Evolutionary conservation across 2,888 invertebrate species (phyloP), one percentile per base, ranked within the genome.

Genomic region (Drosophila quinaria): DNA sequence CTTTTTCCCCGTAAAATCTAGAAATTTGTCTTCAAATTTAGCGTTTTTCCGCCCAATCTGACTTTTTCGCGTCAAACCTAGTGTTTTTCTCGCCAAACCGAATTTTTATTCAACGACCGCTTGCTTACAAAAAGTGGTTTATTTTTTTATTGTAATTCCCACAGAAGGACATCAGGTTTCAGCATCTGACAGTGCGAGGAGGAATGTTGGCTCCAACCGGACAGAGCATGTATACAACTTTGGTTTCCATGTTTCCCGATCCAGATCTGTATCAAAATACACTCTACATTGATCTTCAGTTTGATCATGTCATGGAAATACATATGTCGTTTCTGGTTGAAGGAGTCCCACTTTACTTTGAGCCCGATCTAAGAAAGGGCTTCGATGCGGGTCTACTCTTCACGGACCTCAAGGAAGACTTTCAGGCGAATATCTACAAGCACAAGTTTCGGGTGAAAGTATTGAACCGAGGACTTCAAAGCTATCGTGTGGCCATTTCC

Each of bases 271-370:
- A 91, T 64, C 81, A 82, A 35, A 92, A 92, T 63, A 63, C 50
- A 3, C 35, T 92, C 6, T 64, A 70, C 22, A 66, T 92, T 2
- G 73, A 85, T 51, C 60, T 91, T 15, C 79, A 81, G 31, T 90
- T 83, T 56, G 85, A 81, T 25, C 66, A 84, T 39, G 37, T 70
- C 4, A 67, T 82, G 55, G 80, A 80, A 66, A 65, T 92, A 25
- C 90, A 91, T 10, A 73, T 92, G 3, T 78, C 72, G 1, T 89
- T 84, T 35, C 47, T 79, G 13, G 84, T 92, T 0, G 87, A 90
- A 55, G 92, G 91, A 0, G 82, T 90, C 6, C 92, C 92, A 0
- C 69, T 92, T 8, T 74, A 71, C 15, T 90, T 91, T 42, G 78
- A 88, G 11, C 91, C 92, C 2, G 69, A 91, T 39, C 77, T 92